Evolutionary conservation across 2,888 invertebrate species (phyloP).

Genomic region (Polietes domitor): DNA sequence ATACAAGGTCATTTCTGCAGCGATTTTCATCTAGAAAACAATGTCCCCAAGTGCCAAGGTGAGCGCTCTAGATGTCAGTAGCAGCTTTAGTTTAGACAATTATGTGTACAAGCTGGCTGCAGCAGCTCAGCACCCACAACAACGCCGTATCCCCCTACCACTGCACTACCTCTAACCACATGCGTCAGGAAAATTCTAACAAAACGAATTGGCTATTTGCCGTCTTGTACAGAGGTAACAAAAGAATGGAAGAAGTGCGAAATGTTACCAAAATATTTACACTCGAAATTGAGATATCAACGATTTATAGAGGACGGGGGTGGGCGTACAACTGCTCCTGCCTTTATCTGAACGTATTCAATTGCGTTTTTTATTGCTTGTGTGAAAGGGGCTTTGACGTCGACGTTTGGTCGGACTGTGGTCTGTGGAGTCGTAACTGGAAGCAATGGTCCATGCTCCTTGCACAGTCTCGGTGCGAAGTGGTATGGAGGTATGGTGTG

Average conservation of each 20-base stretch:
- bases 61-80: neutral
- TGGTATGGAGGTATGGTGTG: no score
- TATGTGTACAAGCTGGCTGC: conserved; percentile 35
- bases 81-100: neutral
- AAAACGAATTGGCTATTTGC: conserved; percentile 49
- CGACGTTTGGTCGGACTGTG: conserved; percentile 7
- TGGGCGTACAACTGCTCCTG: conserved; percentile 27
- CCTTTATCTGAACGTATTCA: conserved; percentile 19
- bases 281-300: conserved; percentile 74
- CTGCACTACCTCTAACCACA: neutral
- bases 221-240: conserved; percentile 43
- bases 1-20: conserved; percentile 69
- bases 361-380: conserved; percentile 12
- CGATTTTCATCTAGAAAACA: neutral
- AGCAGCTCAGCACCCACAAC: neutral
- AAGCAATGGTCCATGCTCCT: neutral
- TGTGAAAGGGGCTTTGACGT: neutral
- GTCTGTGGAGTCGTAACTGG: neutral
- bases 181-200: conserved; percentile 6
- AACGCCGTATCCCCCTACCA: neutral
- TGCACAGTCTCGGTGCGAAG: no score
- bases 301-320: conserved; percentile 54
- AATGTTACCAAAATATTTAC: conserved; percentile 77
- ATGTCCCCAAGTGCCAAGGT: neutral
- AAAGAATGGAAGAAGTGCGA: conserved; percentile 64